Base-by-base conservation (phyloP, 2,888 invertebrate genomes). In the Drosophila limbata region DNA sequence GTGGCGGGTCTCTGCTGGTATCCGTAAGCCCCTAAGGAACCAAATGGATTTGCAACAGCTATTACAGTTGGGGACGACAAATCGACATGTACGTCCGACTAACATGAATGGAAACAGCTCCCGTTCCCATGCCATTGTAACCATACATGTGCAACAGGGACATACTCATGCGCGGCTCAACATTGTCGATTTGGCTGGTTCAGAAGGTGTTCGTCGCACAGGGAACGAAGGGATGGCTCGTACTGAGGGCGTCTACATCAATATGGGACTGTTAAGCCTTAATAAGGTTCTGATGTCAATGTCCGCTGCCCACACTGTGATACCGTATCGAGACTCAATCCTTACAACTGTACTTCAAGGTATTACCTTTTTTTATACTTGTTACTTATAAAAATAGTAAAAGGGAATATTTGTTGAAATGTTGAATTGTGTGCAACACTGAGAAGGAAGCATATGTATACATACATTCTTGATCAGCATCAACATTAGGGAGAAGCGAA, bases 171-270 rank as follows among this genome's bases (percentile, higher is more conserved):
- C 39, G 1, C 39, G 39, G 3, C 39, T 40, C 17, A 40, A 40
- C 17, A 40, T 40, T 10, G 39, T 40, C 39, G 39, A 40, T 40
- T 40, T 40, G 39, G 39, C 39, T 40, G 39, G 39, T 9, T 40
- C 39, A 9, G 39, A 40, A 40, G 39, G 39, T 17, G 39, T 40
- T 15, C 39, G 39, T 40, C 39, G 39, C 9, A 40, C 39, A 4
- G 15, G 17, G 1, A 9, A 40, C 10, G 39, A 40, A 17, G 39
- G 39, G 9, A 17, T 40, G n/a, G 39, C 39, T 9, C 39, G 39
- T 8, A 15, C 15, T 6, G 39, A 40, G 17, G 39, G 39, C 10
- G 17, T 40, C 39, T 40, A 15, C 17, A 40, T 40, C 4, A 40
- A 40, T 40, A 17, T 15, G 39, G 39, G 39, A 17, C 17, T 40